Conservation (phyloP, 1,140 invertebrate species). For the Reticulitermes speratus region DNA sequence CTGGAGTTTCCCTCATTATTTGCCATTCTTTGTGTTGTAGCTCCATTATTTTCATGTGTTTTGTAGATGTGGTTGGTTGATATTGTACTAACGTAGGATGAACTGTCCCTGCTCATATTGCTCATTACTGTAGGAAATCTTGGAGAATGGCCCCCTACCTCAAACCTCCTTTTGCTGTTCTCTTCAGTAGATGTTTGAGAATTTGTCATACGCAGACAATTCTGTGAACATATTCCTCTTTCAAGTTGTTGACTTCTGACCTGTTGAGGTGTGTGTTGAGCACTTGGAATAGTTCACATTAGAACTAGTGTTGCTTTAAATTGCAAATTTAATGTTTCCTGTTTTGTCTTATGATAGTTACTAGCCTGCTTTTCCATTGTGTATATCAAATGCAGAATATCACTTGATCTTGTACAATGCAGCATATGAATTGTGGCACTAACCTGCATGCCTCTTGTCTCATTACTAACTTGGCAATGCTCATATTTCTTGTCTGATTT, state of each 20-base stretch:
- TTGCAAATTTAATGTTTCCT: background rate
- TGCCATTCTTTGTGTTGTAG: slow-evolving; percentile 18
- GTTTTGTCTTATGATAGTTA: background rate
- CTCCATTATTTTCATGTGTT: background rate
- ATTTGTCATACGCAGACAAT: background rate
- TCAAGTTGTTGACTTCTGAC: background rate
- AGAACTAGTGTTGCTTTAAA: background rate
- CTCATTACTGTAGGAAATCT: background rate
- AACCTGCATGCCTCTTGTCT: background rate
- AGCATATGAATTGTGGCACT: background rate
- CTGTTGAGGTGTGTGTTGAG: background rate
- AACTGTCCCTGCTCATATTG: background rate
- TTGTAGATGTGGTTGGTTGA: slow-evolving; percentile 11
- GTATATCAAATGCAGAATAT: background rate
- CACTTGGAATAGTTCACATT: background rate
- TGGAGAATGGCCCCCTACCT: background rate
- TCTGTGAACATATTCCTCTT: background rate
- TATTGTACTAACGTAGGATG: background rate
- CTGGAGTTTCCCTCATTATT: slow-evolving; percentile 15
- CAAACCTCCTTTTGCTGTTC: background rate
- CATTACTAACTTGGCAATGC: background rate
- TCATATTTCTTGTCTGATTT: background rate
- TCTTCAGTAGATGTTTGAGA: background rate
- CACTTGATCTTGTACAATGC: background rate
- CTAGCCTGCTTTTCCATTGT: background rate